Evolutionary conservation across 2,113 vertebrate species (phyloP).

Genomic region (Eptesicus fuscus): DNA sequence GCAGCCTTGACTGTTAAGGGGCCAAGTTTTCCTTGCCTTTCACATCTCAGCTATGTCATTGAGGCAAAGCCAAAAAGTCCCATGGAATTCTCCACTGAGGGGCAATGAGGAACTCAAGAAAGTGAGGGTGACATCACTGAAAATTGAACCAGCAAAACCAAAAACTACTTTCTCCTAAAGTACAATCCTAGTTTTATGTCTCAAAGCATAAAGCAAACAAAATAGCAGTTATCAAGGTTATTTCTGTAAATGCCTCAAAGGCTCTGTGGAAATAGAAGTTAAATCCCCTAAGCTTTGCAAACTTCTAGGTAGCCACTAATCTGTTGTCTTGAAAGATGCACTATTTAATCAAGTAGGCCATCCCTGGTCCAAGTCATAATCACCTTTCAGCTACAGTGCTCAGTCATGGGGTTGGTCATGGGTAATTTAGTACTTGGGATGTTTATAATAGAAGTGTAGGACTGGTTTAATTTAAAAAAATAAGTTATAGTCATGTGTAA

Average conservation of each 20-base stretch:
- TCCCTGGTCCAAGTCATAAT: not conserved
- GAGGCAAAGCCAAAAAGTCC: not conserved
- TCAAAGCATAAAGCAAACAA: not conserved
- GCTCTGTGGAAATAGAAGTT: not conserved
- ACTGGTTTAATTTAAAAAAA: conserved; percentile 10
- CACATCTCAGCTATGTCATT: not conserved
- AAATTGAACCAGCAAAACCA: not conserved
- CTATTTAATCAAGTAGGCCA: not conserved
- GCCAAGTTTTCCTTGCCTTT: not conserved
- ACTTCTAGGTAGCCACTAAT: not conserved
- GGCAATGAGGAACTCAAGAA: not conserved
- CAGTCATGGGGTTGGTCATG: not conserved
- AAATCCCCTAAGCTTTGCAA: not conserved
- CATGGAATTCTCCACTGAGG: not conserved
- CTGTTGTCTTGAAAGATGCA: not conserved
- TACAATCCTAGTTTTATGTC: not conserved
- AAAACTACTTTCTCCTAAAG: not conserved
- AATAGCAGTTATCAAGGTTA: not conserved
- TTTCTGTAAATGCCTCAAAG: not conserved
- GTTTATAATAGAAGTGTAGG: not conserved
- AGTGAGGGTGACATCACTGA: not conserved
- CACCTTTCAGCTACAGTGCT: too few relatives aligned
- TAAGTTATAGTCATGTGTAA: not conserved
- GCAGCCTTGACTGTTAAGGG: not conserved
- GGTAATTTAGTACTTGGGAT: not conserved